Conservation (phyloP, 30 jellyfish, hydroid and myxozoan genomes). For the Rhopilema esculentum region DNA sequence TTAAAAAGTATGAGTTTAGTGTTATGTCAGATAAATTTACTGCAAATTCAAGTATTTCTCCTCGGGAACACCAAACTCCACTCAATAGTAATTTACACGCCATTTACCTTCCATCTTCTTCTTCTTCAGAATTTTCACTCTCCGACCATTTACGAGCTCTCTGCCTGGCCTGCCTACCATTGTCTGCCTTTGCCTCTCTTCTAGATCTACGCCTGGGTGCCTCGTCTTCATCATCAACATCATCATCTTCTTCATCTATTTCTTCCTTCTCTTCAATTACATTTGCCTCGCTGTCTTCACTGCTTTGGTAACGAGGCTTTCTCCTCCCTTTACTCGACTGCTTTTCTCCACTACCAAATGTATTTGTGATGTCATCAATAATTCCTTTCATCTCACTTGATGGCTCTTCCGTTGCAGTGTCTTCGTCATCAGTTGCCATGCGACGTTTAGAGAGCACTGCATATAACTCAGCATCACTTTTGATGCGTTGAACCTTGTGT, state of each 20-base stretch:
- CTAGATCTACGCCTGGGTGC: conserved; percentile 68
- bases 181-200: conserved; percentile 36
- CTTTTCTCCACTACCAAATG: conserved; percentile 65
- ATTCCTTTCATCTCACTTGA: conserved; percentile 74
- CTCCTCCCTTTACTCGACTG: conserved; percentile 49
- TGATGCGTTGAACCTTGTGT: conserved; percentile 87
- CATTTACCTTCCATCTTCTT: conserved; percentile 74
- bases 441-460: conserved; percentile 93
- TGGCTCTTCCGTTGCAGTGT: conserved; percentile 61
- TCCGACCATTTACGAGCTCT: conserved; percentile 71
- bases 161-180: conserved; percentile 47
- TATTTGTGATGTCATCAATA: conserved; percentile 59
- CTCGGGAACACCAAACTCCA: conserved; percentile 57
- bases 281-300: conserved; percentile 58
- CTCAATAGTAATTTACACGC: conserved; percentile 69
- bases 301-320: conserved; percentile 66
- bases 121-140: conserved; percentile 58
- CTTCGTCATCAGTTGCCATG: conserved; percentile 78
- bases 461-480: conserved; percentile 90
- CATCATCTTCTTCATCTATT: conserved; percentile 53
- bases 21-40: not conserved
- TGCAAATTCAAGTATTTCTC: not conserved
- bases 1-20: not conserved
- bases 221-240: conserved; percentile 59
- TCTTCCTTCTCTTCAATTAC: conserved; percentile 35